Percentiles rank a stretch among this genome's conserved stretches.
These are phyloP conservation scores for Chionodraco myersi DNA, from an alignment of 2,113 vertebrate genomes.

Conservation along the genomic window DNA sequence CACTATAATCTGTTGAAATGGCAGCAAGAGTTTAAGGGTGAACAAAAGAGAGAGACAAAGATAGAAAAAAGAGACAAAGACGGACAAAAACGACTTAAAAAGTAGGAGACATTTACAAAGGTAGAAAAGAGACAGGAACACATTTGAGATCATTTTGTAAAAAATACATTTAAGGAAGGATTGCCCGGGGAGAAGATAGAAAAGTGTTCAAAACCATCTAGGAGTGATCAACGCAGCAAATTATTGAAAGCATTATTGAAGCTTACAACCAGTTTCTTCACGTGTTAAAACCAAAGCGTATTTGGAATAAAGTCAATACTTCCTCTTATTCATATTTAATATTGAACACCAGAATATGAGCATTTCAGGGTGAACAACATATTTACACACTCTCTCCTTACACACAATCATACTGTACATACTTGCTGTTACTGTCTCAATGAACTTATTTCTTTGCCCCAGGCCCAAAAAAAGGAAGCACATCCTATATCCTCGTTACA, in stretches of 20 bases:
- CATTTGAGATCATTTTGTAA: background rate
- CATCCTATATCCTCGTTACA: conserved; percentile 58
- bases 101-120: background rate
- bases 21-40: background rate
- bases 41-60: background rate
- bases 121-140: conserved; percentile 1
- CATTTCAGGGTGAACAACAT: background rate
- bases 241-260: background rate
- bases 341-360: background rate
- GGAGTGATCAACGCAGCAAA: background rate
- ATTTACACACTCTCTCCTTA: too few species aligned
- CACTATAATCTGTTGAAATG: background rate
- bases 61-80: background rate
- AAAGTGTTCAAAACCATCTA: too few species aligned
- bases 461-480: conserved; percentile 69
- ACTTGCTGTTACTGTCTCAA: background rate
- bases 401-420: too few species aligned
- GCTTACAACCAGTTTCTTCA: background rate
- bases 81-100: background rate
- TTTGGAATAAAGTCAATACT: background rate
- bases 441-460: conserved; percentile 33
- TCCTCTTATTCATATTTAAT: background rate
- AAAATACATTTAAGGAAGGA: background rate
- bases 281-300: background rate
- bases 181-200: background rate